These are phyloP conservation scores for Takifugu flavidus DNA, from an alignment of 2,113 vertebrate genomes.

Conservation along the genomic window DNA sequence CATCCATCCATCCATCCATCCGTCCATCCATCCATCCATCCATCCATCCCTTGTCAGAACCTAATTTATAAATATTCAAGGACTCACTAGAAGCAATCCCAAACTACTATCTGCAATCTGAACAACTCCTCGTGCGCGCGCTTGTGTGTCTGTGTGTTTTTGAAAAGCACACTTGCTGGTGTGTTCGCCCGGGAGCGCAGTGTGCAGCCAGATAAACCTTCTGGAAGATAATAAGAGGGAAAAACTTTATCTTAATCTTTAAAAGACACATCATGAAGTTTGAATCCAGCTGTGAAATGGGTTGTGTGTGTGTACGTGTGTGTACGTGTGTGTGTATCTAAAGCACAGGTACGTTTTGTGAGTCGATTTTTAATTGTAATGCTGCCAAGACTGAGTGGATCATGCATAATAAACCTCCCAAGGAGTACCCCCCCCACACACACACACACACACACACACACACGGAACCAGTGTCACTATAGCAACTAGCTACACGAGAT, in stretches of 20 bases:
- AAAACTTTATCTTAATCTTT: slow-evolving; percentile 71
- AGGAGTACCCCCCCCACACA: slow-evolving; percentile 48
- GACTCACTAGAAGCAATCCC: slow-evolving; percentile 54
- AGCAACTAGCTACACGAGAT: slow-evolving; percentile 89
- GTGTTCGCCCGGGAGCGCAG: slow-evolving; percentile 54
- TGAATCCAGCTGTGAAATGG: slow-evolving; percentile 64
- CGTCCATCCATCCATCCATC: background rate
- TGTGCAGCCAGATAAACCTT: slow-evolving; percentile 62
- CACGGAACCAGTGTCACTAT: slow-evolving; percentile 75
- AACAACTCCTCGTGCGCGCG: slow-evolving; percentile 31
- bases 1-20: background rate
- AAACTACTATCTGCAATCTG: slow-evolving; percentile 56
- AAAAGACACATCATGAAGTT: slow-evolving; percentile 59
- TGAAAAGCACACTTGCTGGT: background rate
- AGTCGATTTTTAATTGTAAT: slow-evolving; percentile 72
- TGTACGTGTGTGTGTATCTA: slow-evolving; percentile 42
- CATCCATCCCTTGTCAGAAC: slow-evolving; percentile 31
- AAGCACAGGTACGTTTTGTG: slow-evolving; percentile 63
- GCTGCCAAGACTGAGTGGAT: slow-evolving; percentile 67
- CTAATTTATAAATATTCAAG: slow-evolving; percentile 57
- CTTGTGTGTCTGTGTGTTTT: slow-evolving; percentile 13
- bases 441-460: slow-evolving; percentile 1
- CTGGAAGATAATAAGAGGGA: slow-evolving; percentile 64
- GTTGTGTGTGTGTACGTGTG: slow-evolving; percentile 24
- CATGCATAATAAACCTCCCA: slow-evolving; percentile 71